These are phyloP conservation scores for Hucho hucho DNA, from an alignment of 2,113 vertebrate species.

Conservation along the genomic window DNA sequence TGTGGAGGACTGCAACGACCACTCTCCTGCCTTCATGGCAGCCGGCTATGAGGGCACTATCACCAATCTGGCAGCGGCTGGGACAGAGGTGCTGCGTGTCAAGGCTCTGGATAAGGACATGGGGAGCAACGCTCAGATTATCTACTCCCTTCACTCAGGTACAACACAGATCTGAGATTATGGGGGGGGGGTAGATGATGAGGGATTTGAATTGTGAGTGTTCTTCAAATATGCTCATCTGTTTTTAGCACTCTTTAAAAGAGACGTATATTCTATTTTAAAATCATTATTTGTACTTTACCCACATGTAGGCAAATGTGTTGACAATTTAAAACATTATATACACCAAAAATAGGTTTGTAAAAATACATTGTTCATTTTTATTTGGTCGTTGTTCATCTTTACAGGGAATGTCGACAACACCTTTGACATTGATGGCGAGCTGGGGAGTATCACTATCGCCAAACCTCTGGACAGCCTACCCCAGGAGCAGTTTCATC, in stretches of 20 bases:
- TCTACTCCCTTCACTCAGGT: conserved; percentile 90
- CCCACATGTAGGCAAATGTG: background rate
- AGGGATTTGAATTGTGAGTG: background rate
- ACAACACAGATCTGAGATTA: conserved; percentile 15
- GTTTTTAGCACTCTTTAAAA: background rate
- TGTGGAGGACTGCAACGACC: conserved; percentile 86
- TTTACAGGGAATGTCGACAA: conserved; percentile 84
- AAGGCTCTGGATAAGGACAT: conserved; percentile 86
- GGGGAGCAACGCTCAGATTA: conserved; percentile 85
- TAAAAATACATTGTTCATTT: background rate
- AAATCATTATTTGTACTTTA: too few relatives aligned
- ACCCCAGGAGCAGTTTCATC: conserved; percentile 75
- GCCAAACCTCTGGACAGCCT: conserved; percentile 74
- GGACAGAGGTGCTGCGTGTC: conserved; percentile 83
- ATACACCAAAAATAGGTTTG: background rate
- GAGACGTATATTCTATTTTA: too few relatives aligned
- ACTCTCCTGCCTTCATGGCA: conserved; percentile 83
- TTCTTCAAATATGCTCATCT: background rate
- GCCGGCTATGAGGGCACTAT: conserved; percentile 78
- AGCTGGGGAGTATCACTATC: conserved; percentile 82
- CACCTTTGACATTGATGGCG: conserved; percentile 79
- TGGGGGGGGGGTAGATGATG: background rate
- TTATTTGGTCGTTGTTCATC: conserved; percentile 31
- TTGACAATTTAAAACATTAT: background rate
- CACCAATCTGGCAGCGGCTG: conserved; percentile 68